Evolutionary conservation across 2,888 invertebrate genomes (phyloP).

Genomic region (Hydriomena furcata): DNA sequence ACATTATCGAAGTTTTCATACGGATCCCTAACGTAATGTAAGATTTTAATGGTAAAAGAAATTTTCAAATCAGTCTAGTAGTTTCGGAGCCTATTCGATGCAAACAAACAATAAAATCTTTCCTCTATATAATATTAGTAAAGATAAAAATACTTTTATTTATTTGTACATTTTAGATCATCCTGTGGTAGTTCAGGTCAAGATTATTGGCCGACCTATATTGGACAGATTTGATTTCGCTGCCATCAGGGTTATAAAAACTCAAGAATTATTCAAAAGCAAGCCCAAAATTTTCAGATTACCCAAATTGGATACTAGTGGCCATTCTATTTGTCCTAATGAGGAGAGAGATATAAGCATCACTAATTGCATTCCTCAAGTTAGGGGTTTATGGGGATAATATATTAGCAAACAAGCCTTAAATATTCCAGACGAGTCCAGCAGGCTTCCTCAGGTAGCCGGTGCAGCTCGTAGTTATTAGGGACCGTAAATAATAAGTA

Average conservation of each 20-base stretch:
- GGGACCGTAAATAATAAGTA: slow-evolving; percentile 76
- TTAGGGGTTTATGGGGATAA: slow-evolving; percentile 29
- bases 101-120: no score
- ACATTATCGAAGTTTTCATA: no score
- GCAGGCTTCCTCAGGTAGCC: slow-evolving; percentile 47
- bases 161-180: no score
- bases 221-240: no score
- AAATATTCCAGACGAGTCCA: slow-evolving; percentile 69
- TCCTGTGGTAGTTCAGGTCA: no score
- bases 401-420: slow-evolving; percentile 53
- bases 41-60: no score
- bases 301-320: slow-evolving; percentile 20
- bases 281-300: neutral
- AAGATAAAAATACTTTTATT: no score
- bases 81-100: no score
- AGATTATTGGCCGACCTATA: no score
- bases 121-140: no score
- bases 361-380: slow-evolving; percentile 31
- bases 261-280: neutral
- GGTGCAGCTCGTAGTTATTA: slow-evolving; percentile 64
- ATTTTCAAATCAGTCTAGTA: no score
- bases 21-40: no score
- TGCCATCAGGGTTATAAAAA: neutral
- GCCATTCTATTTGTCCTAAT: slow-evolving; percentile 26
- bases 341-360: slow-evolving; percentile 28